Percentiles rank a stretch among this genome's conserved stretches.
phyloP scores from a whole-genome alignment of 2,113 vertebrate species.

The Coregonus clupeaformis region DNA sequence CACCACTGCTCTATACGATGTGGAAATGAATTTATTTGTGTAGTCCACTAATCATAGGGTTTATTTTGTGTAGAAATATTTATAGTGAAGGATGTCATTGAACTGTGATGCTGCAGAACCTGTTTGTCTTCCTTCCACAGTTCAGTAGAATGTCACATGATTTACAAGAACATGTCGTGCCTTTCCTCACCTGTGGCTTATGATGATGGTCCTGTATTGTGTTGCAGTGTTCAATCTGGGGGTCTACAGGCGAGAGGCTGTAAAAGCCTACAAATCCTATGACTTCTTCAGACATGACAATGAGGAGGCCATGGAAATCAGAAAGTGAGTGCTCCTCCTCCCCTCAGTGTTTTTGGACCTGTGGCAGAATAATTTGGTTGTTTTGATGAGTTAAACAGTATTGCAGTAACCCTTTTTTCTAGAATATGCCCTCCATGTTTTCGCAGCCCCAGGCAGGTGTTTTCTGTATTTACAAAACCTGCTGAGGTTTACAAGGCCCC shows the following conservation, averaged over 20 bases:
- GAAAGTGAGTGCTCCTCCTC: conserved; percentile 79
- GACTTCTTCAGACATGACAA: conserved; percentile 98
- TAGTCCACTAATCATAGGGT: too few species aligned
- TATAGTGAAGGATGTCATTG: too few species aligned
- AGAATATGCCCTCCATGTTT: neutral
- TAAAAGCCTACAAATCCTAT: conserved; percentile 94
- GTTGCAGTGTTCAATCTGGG: conserved; percentile 93
- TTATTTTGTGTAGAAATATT: too few species aligned
- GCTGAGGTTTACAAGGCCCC: neutral
- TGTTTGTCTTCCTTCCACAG: conserved; percentile 18
- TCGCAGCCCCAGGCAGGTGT: neutral
- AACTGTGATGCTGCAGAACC: conserved; percentile 39
- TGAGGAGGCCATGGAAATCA: conserved; percentile 92
- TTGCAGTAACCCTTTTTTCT: too few species aligned
- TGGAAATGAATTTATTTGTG: too few species aligned
- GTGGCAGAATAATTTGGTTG: neutral
- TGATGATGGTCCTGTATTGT: conserved; percentile 18
- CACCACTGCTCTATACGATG: too few species aligned
- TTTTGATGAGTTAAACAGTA: neutral
- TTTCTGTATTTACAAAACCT: neutral
- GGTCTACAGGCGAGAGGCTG: conserved; percentile 89
- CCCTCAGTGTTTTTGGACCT: neutral
- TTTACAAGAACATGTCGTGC: neutral
- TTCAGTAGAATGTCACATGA: neutral
- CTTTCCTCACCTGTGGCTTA: neutral